Evolutionary conservation across 2,113 vertebrate genomes (phyloP), one percentile per base, ranked within the genome.

Genomic region (Ptilonorhynchus violaceus): DNA sequence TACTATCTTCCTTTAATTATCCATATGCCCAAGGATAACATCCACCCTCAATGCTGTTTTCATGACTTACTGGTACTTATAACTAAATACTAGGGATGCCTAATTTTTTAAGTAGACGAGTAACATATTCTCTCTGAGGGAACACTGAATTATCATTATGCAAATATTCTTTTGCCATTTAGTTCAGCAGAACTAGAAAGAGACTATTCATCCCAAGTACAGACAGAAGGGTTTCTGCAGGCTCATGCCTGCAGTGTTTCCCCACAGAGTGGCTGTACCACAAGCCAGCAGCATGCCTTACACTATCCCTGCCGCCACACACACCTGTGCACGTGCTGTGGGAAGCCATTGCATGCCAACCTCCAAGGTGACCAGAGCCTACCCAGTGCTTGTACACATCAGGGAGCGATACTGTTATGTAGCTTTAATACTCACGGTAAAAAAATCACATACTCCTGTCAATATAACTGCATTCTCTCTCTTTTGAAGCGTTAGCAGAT

Each of bases 381-480:
- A 55, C 41, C 33, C 4, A 58, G 28, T n/a, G n/a, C 31, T 46
- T 30, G 16, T 1, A 31, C 0, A 0, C 6, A 5, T 42, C 37
- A 83, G 8, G 10, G 11, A 55, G 13, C 4, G n/a, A 62, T 13
- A 37, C 9, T 25, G 31, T 16, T 2, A 27, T 0, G 7, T 27
- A 22, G 23, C 19, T 58, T 70, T 60, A 68, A 55, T 12, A 67
- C 6, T 33, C 44, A 31, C 5, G 28, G 13, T 21, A 31, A 82
- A 46, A 44, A 37, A 62, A 21, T 4, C 19, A 49, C 17, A 13
- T 23, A 17, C 52, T 49, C 33, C 42, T 63, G 42, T 19, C 56
- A n/a, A 55, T 4, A 37, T 12, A 64, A 77, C 24, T 53, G 53
- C 23, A n/a, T 41, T 52, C 11, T 62, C n/a, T 75, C 53, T 53